These are phyloP conservation scores for Mesochorus sp. DNA, from an alignment of 2,888 invertebrate species.

Conservation along the genomic window DNA sequence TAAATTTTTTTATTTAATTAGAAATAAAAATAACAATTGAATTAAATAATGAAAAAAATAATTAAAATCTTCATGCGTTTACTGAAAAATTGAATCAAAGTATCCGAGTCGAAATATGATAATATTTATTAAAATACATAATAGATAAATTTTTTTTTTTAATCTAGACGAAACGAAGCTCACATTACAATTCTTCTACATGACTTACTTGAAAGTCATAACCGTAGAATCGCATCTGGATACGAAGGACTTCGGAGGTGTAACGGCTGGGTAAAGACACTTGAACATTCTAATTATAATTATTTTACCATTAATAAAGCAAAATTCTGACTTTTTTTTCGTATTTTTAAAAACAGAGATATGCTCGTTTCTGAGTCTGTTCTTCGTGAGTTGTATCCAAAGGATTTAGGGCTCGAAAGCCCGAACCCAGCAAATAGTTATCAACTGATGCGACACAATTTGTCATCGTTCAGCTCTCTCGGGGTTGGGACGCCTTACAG, in stretches of 20 bases:
- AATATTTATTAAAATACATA: neutral
- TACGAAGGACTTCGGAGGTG: constrained; percentile 83
- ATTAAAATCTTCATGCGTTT: too few species aligned
- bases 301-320: neutral
- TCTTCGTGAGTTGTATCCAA: constrained; percentile 89
- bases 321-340: neutral
- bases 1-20: too few species aligned
- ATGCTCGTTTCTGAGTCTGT: constrained; percentile 89
- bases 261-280: constrained; percentile 83
- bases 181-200: constrained; percentile 87
- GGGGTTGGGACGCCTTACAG: constrained; percentile 91
- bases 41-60: too few species aligned
- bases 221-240: constrained; percentile 87
- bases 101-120: too few species aligned
- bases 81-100: too few species aligned
- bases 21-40: too few species aligned
- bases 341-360: constrained; percentile 83
- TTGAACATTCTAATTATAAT: neutral
- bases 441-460: constrained; percentile 84
- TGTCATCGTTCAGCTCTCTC: constrained; percentile 82
- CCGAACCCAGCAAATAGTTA: constrained; percentile 93
- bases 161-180: constrained; percentile 86
- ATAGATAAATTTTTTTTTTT: constrained; percentile 14
- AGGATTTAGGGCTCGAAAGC: constrained; percentile 90
- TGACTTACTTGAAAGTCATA: constrained; percentile 88